Base-by-base conservation (phyloP, 2,797 vertebrate genomes). In the Thunnus albacares region DNA sequence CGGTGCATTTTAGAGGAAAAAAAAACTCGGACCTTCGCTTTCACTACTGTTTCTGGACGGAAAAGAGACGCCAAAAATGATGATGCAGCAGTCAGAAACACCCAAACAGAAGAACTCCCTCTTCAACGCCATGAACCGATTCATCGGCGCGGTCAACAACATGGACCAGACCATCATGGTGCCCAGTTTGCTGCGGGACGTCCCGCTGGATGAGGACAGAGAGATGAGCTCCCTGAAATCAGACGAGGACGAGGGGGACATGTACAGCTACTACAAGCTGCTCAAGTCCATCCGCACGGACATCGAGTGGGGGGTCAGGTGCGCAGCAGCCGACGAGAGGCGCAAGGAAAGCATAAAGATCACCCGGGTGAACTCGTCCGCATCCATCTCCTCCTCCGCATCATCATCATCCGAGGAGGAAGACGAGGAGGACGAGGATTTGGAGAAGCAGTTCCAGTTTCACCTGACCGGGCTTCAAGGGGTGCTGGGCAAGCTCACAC, bases 111-210 rank as follows among this genome's bases (percentile, higher is more conserved):
- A 97, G 90, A 98, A 98, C 93, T 97, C 96, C 56, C 96, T 99
- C 60, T 97, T 99, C 87, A 98, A 97, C 80, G 97, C 97, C 92
- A 99, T 99, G 98, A 97, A 97, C 92, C 96, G 97, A 71, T 99
- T 99, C 90, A 96, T 99, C 68, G 97, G 97, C 52, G 98, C 98
- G 0, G 98, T 99, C 49, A 99, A 97, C 92, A 97, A 99, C 95
- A 99, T 99, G 98, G 98, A 99, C 92, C 97, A 99, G 95, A 99
- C 97, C 3, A 94, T 99, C 85, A 98, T 99, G 98, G 95, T 99
- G 87, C 98, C 98, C 74, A 99, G 97, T 88, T 90, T 99, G 88
- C 95, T 99, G 85, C 96, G 97, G 89, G 98, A 99, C 80, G 96
- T 99, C 89, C 97, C 97, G n/a, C 90, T 98, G 81, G 96, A 97